Evolutionary conservation across 1,140 invertebrate species (phyloP).

Genomic region (Wasmannia auropunctata): DNA sequence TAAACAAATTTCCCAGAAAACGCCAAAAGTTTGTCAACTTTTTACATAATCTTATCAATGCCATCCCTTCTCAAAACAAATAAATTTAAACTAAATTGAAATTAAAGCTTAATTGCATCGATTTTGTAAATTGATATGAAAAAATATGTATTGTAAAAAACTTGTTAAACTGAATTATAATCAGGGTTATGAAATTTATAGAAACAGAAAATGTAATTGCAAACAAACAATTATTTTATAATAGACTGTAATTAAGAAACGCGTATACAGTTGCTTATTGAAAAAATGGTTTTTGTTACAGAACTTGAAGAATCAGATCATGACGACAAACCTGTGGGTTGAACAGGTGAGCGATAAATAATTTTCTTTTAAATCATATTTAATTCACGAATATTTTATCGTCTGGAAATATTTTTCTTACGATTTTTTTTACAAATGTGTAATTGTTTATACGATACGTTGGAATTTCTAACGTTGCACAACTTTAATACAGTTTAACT

Average conservation of each 20-base stretch:
- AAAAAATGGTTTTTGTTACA: conserved; percentile 85
- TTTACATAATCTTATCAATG: not conserved
- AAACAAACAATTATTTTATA: not conserved
- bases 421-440: not conserved
- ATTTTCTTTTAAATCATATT: conserved; percentile 21
- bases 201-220: not conserved
- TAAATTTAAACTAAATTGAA: not conserved
- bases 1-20: not conserved
- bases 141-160: not conserved
- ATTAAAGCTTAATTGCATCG: not conserved
- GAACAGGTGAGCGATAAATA: conserved; percentile 89
- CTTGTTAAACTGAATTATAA: not conserved
- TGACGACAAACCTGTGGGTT: conserved; percentile 97
- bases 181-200: not conserved
- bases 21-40: not conserved
- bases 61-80: not conserved
- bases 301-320: conserved; percentile 95
- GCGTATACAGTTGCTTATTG: not conserved
- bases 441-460: not conserved
- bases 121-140: not conserved
- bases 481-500: not conserved
- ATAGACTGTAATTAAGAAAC: not conserved
- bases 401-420: not conserved
- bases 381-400: not conserved
- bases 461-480: not conserved